Conservation (phyloP, 1,140 invertebrate genomes). For the Holcopasites calliopsidis region DNA sequence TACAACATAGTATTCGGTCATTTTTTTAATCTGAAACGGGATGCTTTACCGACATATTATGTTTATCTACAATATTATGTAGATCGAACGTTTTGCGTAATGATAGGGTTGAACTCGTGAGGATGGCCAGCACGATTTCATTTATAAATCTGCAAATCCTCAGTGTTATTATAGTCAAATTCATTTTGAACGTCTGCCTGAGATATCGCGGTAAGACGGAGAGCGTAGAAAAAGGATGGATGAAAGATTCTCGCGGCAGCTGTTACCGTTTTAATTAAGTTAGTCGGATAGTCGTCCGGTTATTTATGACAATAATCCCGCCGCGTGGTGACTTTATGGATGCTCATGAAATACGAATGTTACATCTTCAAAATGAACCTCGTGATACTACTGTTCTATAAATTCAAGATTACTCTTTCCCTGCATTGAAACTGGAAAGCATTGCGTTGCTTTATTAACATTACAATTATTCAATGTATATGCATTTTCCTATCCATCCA, state of each 20-base stretch:
- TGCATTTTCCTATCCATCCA: no score
- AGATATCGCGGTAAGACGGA: neutral
- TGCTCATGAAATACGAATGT: slow-evolving; percentile 19
- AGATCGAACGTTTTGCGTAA: no score
- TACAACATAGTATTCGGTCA: no score
- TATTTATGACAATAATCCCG: neutral
- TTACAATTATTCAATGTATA: no score
- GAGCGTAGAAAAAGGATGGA: neutral
- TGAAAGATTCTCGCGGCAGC: slow-evolving; percentile 8
- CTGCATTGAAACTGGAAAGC: no score
- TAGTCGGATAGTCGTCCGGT: neutral
- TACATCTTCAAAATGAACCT: neutral
- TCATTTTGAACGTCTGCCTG: neutral
- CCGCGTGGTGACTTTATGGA: neutral
- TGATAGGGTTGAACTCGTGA: neutral
- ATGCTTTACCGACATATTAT: no score
- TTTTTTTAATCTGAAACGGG: no score
- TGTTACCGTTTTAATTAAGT: slow-evolving; percentile 33
- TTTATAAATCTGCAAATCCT: neutral
- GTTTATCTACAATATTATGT: no score
- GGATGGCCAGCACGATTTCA: neutral
- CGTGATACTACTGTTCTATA: no score
- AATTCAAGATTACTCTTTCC: no score
- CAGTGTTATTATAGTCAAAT: neutral
- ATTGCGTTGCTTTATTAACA: no score